Conservation (phyloP, 2,797 vertebrate genomes). For the Pipistrellus nathusii region DNA sequence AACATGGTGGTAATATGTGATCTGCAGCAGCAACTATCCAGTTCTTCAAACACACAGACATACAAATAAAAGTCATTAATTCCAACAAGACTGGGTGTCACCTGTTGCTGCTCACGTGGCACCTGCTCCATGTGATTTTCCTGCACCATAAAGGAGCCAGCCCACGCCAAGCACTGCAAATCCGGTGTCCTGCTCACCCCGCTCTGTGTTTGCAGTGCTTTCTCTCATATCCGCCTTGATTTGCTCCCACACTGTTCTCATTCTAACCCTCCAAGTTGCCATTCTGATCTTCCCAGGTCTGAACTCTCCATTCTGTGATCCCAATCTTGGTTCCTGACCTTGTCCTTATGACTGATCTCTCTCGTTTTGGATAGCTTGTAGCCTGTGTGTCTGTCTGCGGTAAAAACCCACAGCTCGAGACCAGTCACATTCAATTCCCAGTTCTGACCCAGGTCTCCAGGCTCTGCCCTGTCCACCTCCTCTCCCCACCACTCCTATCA, state of each 20-base stretch:
- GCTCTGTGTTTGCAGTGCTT: background rate
- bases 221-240: background rate
- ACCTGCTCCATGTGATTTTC: background rate
- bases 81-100: background rate
- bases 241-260: background rate
- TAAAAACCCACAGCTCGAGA: background rate
- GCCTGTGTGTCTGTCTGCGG: background rate
- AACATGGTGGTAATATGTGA: background rate
- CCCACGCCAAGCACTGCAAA: too few species aligned
- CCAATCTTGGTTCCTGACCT: background rate
- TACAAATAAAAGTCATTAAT: background rate
- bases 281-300: background rate
- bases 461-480: background rate
- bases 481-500: accelerated
- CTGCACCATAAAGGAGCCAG: background rate
- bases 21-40: background rate
- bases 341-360: background rate
- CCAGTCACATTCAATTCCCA: background rate
- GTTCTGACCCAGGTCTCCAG: background rate
- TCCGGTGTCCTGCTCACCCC: background rate
- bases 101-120: background rate
- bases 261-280: background rate
- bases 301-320: background rate
- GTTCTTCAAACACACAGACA: background rate
- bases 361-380: too few species aligned